These are phyloP conservation scores for Eurystomus gularis DNA, from an alignment of 2,113 vertebrate genomes.

Conservation along the genomic window DNA sequence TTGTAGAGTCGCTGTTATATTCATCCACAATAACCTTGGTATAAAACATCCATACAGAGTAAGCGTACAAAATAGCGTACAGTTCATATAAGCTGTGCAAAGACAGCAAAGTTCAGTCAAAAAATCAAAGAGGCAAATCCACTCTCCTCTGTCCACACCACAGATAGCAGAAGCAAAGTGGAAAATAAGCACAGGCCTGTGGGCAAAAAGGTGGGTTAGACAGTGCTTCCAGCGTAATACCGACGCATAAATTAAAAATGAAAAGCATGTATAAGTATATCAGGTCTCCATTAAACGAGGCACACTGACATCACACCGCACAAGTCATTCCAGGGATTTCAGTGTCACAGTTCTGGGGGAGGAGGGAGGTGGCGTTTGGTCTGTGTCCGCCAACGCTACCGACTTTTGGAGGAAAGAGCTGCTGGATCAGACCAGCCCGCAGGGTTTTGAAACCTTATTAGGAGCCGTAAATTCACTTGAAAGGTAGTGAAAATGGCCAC, in stretches of 20 bases:
- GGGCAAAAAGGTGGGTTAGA: not conserved
- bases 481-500: not conserved
- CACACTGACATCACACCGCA: not conserved
- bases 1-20: constrained; percentile 41
- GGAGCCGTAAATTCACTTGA: not conserved
- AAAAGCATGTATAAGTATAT: not conserved
- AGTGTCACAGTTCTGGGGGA: not conserved
- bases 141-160: constrained; percentile 44
- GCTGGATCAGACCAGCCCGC: not conserved
- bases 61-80: constrained; percentile 79
- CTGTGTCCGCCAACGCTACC: not conserved
- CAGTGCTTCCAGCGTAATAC: not conserved
- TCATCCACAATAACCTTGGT: constrained; percentile 75
- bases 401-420: not conserved
- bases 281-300: not conserved
- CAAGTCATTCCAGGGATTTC: not conserved
- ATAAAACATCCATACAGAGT: constrained; percentile 80
- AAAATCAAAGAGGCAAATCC: constrained; percentile 65
- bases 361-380: not conserved
- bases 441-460: not conserved
- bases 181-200: not conserved
- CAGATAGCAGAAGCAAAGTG: not conserved
- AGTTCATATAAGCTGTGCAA: constrained; percentile 78
- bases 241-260: not conserved
- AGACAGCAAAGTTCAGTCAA: constrained; percentile 74